Conservation (phyloP, 2,113 vertebrate genomes). For the Podiceps cristatus region DNA sequence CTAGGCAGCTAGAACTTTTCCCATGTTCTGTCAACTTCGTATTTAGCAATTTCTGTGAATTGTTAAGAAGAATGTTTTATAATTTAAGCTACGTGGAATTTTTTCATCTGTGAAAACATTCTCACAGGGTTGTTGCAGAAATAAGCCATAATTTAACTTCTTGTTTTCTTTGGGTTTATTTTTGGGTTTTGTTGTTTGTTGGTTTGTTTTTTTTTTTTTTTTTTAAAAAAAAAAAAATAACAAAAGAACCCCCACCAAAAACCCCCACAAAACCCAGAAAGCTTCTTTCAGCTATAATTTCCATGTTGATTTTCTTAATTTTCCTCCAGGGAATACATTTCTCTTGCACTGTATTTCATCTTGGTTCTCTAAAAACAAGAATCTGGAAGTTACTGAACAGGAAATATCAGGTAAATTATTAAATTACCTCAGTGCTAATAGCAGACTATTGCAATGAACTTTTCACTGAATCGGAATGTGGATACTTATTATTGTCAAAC, state of each 20-base stretch:
- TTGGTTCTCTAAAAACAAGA: not conserved
- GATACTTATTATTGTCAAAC: too few species aligned
- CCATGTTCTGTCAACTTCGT: not conserved
- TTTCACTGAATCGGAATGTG: too few species aligned
- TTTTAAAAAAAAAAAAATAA: too few species aligned
- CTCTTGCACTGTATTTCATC: not conserved
- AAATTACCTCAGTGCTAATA: not conserved
- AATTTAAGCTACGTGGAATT: not conserved
- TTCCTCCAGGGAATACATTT: not conserved
- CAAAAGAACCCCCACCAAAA: too few species aligned
- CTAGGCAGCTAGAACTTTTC: not conserved
- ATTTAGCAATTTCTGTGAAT: not conserved
- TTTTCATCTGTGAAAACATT: not conserved
- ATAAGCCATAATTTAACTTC: not conserved
- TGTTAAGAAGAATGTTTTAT: not conserved
- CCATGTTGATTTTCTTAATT: not conserved
- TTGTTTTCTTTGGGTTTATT: too few species aligned
- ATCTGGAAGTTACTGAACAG: not conserved
- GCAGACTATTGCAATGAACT: not conserved
- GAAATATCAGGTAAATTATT: not conserved
- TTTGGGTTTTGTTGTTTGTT: too few species aligned
- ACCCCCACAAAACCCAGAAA: not conserved
- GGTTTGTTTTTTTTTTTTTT: not conserved
- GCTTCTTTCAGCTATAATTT: not conserved
- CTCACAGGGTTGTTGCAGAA: not conserved